Evolutionary conservation across 1,140 invertebrate species (phyloP).

Genomic region (Temnothorax longispinosus): DNA sequence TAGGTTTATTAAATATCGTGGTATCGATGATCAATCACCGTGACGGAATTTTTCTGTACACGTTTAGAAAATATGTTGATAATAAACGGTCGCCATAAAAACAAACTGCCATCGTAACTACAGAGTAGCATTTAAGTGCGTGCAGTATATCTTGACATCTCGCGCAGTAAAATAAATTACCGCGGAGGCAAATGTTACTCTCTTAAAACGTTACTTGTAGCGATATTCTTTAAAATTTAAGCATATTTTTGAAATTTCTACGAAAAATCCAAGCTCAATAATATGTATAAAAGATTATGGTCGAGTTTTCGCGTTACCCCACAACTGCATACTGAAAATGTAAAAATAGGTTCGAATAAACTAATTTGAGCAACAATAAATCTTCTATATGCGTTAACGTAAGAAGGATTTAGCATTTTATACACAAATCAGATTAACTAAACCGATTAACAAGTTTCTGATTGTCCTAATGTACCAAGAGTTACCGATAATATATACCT

Average conservation of each 20-base stretch:
- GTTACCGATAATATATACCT: not conserved
- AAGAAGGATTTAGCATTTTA: not conserved
- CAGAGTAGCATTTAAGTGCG: constrained; percentile 24
- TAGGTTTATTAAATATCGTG: constrained; percentile 11
- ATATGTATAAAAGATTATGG: not conserved
- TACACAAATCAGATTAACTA: not conserved
- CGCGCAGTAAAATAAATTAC: constrained; percentile 34
- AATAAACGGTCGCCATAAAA: constrained; percentile 32
- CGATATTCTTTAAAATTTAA: constrained; percentile 14
- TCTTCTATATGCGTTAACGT: not conserved
- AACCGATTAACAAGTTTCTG: not conserved
- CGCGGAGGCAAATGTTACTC: constrained; percentile 7
- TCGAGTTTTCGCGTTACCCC: not conserved
- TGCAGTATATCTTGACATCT: constrained; percentile 37
- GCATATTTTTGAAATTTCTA: not conserved
- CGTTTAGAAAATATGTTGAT: constrained; percentile 12
- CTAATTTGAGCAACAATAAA: not conserved
- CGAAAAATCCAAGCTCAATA: not conserved
- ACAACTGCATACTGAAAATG: not conserved
- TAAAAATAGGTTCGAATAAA: constrained; percentile 3
- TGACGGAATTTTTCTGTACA: constrained; percentile 13
- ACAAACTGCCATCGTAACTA: constrained; percentile 1
- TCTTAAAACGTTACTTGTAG: not conserved
- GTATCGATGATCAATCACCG: not conserved
- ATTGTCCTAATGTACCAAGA: not conserved